Base-by-base conservation (phyloP, 1,140 invertebrate genomes). In the Maniola jurtina region DNA sequence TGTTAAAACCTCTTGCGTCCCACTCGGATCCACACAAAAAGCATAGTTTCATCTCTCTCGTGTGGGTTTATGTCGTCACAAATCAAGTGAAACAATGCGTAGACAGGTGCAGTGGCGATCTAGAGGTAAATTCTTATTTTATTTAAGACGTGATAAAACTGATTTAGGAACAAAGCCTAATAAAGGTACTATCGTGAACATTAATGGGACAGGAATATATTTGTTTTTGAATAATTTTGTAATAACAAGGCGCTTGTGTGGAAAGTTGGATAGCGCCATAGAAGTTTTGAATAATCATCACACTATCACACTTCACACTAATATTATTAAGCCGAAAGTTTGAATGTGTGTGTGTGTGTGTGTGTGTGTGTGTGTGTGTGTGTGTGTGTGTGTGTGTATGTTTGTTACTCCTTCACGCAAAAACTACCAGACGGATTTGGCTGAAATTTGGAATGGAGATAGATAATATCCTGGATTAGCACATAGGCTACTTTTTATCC, bases 81-180 rank as follows among this genome's bases (percentile, higher is more conserved):
- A 88, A 88, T 88, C 83, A 88, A 79, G 63, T 58, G 67, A 80
- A 78, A 88, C 85, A 86, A 88, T 85, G 78, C 79, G 72, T 77
- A 81, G 80, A 83, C 78, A 81, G 81, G 74, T 75, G 71, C 71
- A 67, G 64, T 68, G 64, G 71, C 73, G 60, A 66, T 61, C 55
- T 60, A 66, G 59, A 70, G 63, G 64, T 72, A 72, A 70, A 72
- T 68, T 66, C 57, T 69, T 56, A 60, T 57, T 76, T 79, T 76
- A 76, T 79, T 79, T 76, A 72, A 63, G 70, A 72, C 58, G 74
- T 74, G 74, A 78, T 76, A 78, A 78, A 79, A 69, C 62, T 70
- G 70, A 76, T 79, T 79, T 73, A 79, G 68, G 40, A 63, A 63
- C 54, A 58, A 62, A 63, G 33, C 42, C 54, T 63, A 52, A 56